Conservation (phyloP, 2,113 vertebrate genomes). For the Elgaria multicarinata region DNA sequence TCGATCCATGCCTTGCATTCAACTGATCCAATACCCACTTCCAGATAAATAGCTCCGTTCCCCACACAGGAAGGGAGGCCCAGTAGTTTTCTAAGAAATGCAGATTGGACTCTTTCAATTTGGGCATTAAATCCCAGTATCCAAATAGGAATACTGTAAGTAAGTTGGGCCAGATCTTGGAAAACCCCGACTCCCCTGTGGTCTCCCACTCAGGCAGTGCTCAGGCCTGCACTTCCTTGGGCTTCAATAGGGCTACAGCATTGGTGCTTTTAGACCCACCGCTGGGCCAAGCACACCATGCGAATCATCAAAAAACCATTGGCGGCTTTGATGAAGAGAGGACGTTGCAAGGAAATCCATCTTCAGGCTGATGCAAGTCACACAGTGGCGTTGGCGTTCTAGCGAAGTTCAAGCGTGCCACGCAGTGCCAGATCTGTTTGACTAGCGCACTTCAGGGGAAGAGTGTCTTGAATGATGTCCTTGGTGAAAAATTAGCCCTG, state of each 20-base stretch:
- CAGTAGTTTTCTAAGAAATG: no score
- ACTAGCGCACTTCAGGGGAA: background rate
- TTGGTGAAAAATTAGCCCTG: slow-evolving; percentile 2
- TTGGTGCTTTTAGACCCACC: background rate
- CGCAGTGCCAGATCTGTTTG: background rate
- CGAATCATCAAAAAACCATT: background rate
- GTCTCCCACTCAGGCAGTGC: background rate
- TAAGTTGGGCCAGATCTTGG: no score
- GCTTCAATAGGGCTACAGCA: background rate
- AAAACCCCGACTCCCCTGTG: background rate
- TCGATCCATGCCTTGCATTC: no score
- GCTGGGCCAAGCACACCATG: background rate
- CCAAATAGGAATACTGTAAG: no score
- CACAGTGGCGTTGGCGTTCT: no score
- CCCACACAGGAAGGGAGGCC: no score
- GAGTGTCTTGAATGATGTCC: background rate
- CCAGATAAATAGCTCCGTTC: no score
- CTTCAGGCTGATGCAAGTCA: background rate
- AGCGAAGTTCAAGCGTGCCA: no score
- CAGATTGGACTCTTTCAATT: no score
- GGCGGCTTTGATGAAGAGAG: background rate
- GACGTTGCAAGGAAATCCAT: background rate
- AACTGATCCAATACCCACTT: no score
- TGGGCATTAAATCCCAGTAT: no score
- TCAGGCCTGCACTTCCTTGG: background rate